Evolutionary conservation across 2,113 vertebrate species (phyloP).

Genomic region (Paramormyrops kingsleyae): DNA sequence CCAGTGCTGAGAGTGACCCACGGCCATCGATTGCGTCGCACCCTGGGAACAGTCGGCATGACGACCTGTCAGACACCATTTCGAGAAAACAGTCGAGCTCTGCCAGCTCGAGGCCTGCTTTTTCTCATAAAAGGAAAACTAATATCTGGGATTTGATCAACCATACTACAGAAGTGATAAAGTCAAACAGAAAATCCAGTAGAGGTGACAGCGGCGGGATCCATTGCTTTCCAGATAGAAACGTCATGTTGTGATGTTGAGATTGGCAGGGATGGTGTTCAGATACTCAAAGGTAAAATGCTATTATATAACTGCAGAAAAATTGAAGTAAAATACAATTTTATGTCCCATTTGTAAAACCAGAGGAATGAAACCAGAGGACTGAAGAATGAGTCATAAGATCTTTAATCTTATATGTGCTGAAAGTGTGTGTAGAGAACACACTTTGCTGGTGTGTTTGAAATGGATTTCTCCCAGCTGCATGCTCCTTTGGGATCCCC

Average conservation of each 20-base stretch:
- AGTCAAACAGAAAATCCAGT: neutral
- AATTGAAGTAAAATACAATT: neutral
- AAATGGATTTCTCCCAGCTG: neutral
- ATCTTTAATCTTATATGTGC: neutral
- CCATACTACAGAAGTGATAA: neutral
- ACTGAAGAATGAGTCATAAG: neutral
- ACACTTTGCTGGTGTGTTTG: neutral
- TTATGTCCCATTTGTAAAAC: constrained; percentile 1
- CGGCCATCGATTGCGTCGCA: neutral
- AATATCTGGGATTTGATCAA: constrained; percentile 17
- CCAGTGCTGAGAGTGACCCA: neutral
- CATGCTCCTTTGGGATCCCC: neutral
- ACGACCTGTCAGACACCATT: neutral
- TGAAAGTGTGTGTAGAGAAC: neutral
- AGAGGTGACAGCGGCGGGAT: neutral
- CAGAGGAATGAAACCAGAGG: neutral
- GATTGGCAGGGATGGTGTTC: neutral
- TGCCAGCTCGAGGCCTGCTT: neutral
- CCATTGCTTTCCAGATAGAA: neutral
- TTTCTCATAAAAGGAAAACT: constrained; percentile 12
- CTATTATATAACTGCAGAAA: neutral
- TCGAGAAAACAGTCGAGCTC: neutral
- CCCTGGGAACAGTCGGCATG: neutral
- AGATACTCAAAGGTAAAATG: neutral
- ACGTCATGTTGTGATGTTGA: neutral